Conservation (phyloP, 2,888 invertebrate genomes). For the Malachius bipustulatus region DNA sequence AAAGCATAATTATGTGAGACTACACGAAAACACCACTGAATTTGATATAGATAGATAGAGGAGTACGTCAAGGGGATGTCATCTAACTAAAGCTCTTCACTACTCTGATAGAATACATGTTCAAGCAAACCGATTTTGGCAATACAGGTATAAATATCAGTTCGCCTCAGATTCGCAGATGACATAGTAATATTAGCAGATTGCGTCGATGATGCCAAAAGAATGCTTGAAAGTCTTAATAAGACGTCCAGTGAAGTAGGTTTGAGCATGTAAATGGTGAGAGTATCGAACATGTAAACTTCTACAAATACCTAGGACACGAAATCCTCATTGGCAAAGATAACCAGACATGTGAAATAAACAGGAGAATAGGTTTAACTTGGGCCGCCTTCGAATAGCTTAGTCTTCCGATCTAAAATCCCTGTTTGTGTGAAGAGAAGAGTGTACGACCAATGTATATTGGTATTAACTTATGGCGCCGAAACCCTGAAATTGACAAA, state of each 20-base stretch:
- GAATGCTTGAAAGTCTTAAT: background rate
- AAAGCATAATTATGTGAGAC: background rate
- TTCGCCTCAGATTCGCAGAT: conserved; percentile 2
- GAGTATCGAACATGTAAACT: background rate
- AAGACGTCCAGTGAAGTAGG: background rate
- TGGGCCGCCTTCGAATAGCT: background rate
- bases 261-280: background rate
- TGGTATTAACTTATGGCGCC: background rate
- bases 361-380: background rate
- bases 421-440: background rate
- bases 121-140: background rate
- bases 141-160: background rate
- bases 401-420: background rate
- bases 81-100: background rate
- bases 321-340: background rate
- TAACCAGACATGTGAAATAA: conserved; percentile 1
- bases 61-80: background rate
- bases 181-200: background rate
- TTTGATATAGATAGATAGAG: background rate
- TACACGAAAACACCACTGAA: background rate
- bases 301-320: background rate
- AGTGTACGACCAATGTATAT: background rate
- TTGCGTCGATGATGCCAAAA: background rate
- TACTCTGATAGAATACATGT: background rate
- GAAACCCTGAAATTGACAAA: too few species aligned